These are phyloP conservation scores for Thecocarcelia acutangulata DNA, from an alignment of 2,888 invertebrate genomes.

Conservation along the genomic window DNA sequence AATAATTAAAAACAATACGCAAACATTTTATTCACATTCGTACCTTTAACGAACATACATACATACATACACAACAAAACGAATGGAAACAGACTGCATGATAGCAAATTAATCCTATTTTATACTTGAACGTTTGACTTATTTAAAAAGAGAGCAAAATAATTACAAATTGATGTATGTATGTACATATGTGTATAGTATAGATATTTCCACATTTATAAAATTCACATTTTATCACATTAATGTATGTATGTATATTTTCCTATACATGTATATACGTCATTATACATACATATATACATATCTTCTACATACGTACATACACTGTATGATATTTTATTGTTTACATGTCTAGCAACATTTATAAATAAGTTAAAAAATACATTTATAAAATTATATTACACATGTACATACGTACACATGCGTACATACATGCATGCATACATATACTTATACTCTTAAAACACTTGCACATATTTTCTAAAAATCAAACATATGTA, in stretches of 20 bases:
- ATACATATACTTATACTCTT: no score
- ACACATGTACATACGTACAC: neutral
- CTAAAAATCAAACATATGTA: neutral
- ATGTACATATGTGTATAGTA: neutral
- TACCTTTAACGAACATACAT: no score
- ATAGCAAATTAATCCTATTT: slow-evolving; percentile 10
- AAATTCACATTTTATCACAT: no score
- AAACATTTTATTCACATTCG: neutral
- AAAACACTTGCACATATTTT: no score
- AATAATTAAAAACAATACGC: neutral
- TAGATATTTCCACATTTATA: no score
- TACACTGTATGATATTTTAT: slow-evolving; percentile 21
- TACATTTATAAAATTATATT: neutral
- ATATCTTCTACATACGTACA: slow-evolving; percentile 14
- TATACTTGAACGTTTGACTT: neutral
- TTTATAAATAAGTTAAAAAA: neutral
- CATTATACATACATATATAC: slow-evolving; percentile 4
- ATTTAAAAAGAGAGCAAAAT: neutral
- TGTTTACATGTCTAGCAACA: neutral
- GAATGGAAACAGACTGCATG: neutral
- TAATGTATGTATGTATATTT: neutral
- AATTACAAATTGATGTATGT: neutral
- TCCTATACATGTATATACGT: neutral
- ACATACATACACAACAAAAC: no score
- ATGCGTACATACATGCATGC: neutral